phyloP scores from a whole-genome alignment of 2,113 vertebrate genomes.

The Dicentrarchus labrax region DNA sequence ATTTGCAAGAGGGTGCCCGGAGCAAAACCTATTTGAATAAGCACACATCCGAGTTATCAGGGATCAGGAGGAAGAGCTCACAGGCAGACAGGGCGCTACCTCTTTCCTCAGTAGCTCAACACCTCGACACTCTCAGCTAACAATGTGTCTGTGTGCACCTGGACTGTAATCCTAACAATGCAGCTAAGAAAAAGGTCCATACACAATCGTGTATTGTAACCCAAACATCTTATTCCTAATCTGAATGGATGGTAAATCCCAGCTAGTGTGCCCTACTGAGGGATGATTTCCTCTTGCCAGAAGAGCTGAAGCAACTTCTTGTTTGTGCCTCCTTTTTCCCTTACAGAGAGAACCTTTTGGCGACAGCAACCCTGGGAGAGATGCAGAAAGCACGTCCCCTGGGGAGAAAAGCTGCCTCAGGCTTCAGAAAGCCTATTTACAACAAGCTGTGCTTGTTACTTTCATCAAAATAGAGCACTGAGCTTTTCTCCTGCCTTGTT shows the following conservation, averaged over 20 bases:
- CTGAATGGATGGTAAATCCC: constrained; percentile 75
- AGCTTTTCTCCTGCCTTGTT: constrained; percentile 85
- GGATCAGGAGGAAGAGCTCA: constrained; percentile 75
- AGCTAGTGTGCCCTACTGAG: constrained; percentile 65
- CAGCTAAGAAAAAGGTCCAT: constrained; percentile 63
- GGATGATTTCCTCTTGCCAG: constrained; percentile 76
- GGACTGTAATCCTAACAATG: constrained; percentile 69
- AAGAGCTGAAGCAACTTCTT: constrained; percentile 82
- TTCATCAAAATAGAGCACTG: constrained; percentile 88
- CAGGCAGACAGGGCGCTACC: constrained; percentile 64
- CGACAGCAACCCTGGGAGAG: constrained; percentile 85
- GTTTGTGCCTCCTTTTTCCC: constrained; percentile 81
- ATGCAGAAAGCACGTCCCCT: constrained; percentile 84
- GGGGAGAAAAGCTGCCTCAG: constrained; percentile 85
- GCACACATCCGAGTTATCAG: constrained; percentile 81
- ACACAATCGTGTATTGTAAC: constrained; percentile 58
- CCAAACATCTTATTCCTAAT: constrained; percentile 67
- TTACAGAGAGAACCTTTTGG: constrained; percentile 82
- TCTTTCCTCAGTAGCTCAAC: constrained; percentile 62
- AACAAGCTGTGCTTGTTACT: constrained; percentile 89
- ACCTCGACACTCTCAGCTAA: constrained; percentile 60
- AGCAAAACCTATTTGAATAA: constrained; percentile 85
- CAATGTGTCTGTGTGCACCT: constrained; percentile 67
- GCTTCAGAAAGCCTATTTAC: constrained; percentile 88
- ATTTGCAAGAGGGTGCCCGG: constrained; percentile 85